phyloP scores from a whole-genome alignment of 92 coral and sea anemone species.

The Zoanthus sansibaricus region DNA sequence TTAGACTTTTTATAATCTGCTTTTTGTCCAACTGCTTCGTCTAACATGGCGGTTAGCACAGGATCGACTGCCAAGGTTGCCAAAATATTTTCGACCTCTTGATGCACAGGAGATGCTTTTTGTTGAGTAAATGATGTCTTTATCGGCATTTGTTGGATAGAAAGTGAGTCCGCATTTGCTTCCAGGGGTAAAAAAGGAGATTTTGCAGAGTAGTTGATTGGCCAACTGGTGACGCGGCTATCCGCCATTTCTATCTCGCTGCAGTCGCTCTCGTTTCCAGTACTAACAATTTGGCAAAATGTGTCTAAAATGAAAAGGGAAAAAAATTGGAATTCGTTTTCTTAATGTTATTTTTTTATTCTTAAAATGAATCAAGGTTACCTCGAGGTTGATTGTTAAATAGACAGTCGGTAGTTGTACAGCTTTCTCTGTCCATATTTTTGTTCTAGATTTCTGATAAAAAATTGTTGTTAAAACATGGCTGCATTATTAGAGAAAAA shows the following conservation, averaged over 20 bases:
- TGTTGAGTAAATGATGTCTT: not conserved
- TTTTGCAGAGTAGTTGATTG: not conserved
- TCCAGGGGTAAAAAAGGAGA: not conserved
- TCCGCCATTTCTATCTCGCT: not conserved
- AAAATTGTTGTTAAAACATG: not conserved
- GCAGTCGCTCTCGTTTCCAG: not conserved
- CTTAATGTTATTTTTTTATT: not conserved
- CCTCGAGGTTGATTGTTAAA: not conserved
- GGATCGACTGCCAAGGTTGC: slow-evolving; percentile 1
- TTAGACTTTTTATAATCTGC: not conserved
- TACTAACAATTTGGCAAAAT: not conserved
- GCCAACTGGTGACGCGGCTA: not conserved
- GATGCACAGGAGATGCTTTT: not conserved
- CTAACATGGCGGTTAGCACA: not conserved
- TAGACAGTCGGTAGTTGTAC: not conserved
- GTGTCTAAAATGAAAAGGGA: not conserved
- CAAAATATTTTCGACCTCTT: not conserved
- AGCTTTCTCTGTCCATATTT: not conserved
- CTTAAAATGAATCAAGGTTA: not conserved
- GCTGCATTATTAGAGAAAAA: not conserved
- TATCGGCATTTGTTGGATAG: not conserved
- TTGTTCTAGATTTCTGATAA: not conserved
- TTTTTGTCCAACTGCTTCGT: not conserved
- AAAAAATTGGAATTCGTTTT: not conserved
- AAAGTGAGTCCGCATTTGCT: not conserved